A percentile compares a stretch with the other conserved stretches of the same genome.
These are phyloP conservation scores for Watsonalla binaria DNA, from an alignment of 2,888 invertebrate genomes.

Conservation along the genomic window DNA sequence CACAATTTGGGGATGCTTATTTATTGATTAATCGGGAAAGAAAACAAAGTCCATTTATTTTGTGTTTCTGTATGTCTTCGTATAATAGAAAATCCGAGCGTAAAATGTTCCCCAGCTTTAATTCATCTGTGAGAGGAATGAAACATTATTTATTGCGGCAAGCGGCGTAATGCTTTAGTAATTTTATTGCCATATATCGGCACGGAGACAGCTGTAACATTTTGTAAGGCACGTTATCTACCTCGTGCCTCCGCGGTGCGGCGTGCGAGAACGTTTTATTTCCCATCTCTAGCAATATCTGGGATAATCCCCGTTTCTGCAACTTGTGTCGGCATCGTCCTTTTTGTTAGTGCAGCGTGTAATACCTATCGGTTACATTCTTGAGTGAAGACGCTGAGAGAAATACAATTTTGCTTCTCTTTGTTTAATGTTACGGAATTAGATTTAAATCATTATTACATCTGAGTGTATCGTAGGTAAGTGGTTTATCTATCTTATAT, in stretches of 20 bases:
- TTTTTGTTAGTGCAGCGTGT: constrained; percentile 23
- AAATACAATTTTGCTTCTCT: neutral
- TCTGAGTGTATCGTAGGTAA: too few species aligned
- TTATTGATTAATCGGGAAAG: too few species aligned
- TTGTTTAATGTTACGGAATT: too few species aligned
- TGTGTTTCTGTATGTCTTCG: neutral
- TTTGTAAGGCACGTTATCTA: constrained; percentile 40
- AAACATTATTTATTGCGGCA: constrained; percentile 16
- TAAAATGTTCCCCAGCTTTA: constrained; percentile 1
- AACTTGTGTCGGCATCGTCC: constrained; percentile 32
- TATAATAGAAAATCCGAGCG: neutral
- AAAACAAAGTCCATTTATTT: neutral
- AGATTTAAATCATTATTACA: too few species aligned
- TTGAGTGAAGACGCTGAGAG: neutral
- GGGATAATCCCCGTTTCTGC: constrained; percentile 51
- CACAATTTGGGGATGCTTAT: too few species aligned
- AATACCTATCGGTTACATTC: constrained; percentile 31
- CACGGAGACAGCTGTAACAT: constrained; percentile 21
- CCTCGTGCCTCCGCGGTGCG: constrained; percentile 33
- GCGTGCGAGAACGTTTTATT: constrained; percentile 42
- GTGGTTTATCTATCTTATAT: too few species aligned
- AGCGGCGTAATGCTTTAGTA: constrained; percentile 13
- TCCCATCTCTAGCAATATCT: constrained; percentile 38
- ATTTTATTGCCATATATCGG: constrained; percentile 29
- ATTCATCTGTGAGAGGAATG: constrained; percentile 8